Evolutionary conservation across 2,113 vertebrate genomes (phyloP).

Genomic region (Vulpes lagopus): DNA sequence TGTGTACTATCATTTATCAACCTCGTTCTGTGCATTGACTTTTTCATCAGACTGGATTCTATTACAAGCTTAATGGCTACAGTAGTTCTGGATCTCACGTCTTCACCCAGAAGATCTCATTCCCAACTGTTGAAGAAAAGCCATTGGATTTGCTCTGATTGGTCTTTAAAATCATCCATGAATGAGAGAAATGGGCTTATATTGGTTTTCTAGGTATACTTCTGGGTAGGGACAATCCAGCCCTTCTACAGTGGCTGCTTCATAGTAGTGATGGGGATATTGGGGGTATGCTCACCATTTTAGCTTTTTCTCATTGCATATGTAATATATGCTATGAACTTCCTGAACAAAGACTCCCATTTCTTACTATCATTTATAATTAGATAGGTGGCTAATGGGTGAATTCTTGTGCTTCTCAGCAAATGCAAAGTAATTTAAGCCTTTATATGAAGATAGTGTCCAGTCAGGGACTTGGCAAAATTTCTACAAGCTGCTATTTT

Average conservation of each 20-base stretch:
- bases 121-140: neutral
- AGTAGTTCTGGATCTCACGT: neutral
- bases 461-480: neutral
- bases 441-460: neutral
- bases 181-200: neutral
- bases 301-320: neutral
- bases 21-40: neutral
- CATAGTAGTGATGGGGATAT: neutral
- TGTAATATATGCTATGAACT: neutral
- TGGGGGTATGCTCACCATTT: neutral
- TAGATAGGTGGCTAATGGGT: neutral
- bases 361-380: neutral
- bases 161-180: neutral
- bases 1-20: neutral
- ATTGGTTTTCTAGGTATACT: neutral
- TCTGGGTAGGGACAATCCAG: neutral
- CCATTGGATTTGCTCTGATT: neutral
- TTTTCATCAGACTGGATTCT: neutral
- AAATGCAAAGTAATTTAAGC: neutral
- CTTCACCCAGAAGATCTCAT: neutral
- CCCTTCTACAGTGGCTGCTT: neutral
- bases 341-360: neutral
- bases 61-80: neutral
- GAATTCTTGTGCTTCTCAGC: neutral
- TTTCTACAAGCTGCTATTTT: neutral